These are phyloP conservation scores for Tenrec ecaudatus DNA, from an alignment of 2,113 vertebrate species.

Conservation along the genomic window DNA sequence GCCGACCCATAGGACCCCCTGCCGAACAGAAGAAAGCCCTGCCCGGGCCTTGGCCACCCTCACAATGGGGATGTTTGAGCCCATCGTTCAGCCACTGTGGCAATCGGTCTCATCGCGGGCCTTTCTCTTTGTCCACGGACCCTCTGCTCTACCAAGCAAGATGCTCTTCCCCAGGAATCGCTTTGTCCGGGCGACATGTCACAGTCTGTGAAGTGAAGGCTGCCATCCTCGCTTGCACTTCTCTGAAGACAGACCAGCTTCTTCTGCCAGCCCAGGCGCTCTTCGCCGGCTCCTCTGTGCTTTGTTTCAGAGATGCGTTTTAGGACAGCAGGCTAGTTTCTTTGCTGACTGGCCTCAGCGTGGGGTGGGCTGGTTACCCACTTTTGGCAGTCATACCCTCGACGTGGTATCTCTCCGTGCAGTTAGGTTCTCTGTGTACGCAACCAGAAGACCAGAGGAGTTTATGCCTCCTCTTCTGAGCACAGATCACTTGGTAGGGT, in stretches of 20 bases:
- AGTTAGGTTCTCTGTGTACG: background rate
- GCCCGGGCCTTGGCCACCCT: too few relatives aligned
- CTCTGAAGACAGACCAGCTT: too few relatives aligned
- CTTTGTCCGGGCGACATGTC: background rate
- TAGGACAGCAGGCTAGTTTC: background rate
- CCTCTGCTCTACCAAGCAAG: too few relatives aligned
- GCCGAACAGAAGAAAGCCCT: too few relatives aligned
- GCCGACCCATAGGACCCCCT: too few relatives aligned
- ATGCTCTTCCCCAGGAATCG: background rate
- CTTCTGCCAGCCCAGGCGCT: too few relatives aligned
- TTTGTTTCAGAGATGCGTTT: background rate
- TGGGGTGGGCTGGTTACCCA: background rate
- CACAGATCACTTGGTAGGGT: too few relatives aligned
- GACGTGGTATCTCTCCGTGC: background rate
- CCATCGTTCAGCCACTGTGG: too few relatives aligned
- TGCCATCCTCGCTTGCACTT: background rate
- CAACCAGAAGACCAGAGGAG: fast-evolving
- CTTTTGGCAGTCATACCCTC: background rate
- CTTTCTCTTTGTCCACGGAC: too few relatives aligned
- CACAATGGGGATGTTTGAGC: too few relatives aligned
- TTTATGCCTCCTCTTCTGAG: too few relatives aligned
- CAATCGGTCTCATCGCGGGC: too few relatives aligned
- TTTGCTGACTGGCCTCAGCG: background rate
- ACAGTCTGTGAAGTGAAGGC: background rate
- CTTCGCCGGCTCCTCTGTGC: background rate